Evolutionary conservation across 2,113 vertebrate genomes (phyloP), one percentile per base, ranked within the genome.

Genomic region (Odobenus rosmarus): DNA sequence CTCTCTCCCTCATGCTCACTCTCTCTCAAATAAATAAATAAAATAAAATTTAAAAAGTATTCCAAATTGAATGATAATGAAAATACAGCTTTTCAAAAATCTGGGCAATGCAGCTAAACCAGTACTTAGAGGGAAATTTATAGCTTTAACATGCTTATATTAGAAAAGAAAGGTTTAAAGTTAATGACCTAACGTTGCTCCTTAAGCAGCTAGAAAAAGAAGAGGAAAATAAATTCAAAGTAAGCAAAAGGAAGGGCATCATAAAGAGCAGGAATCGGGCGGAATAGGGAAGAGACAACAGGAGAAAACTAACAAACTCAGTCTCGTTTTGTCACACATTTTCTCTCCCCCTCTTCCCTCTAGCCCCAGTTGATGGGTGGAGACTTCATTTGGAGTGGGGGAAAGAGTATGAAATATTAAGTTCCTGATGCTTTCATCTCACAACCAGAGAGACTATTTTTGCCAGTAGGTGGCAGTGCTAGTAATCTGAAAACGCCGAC

Each of bases 401-500:
- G n/a, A 49, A 80, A 86, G 36, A 49, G 62, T 5, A 46, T 15
- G 62, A 88, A 53, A 51, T 57, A 53, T 42, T 57, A 80, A 74
- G 21, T 24, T 87, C 8, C 23, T 11, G 8, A 42, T 42, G 7
- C 11, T n/a, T 83, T 55, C 9, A 16, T 21, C 19, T 12, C 9
- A 13, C 33, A 79, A 24, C 46, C 3, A 64, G 28, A 86, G 31
- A 80, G 42, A 93, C 59, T 0, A 36, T 55, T 71, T 88, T 85
- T 81, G 79, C 72, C 95, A 93, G 93, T 80, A 95, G 97, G 93
- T 76, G 95, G 95, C 87, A 67, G 77, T 4, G 13, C 77, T 76
- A 71, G 42, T 49, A 39, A 57, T 62, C 23, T 16, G 15, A 85
- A 90, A 95, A 59, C 6, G 5, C 0, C 1, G 39, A 49, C 26